These are phyloP conservation scores for Drosophila sturtevanti DNA, from an alignment of 1,140 invertebrate species.

Conservation along the genomic window DNA sequence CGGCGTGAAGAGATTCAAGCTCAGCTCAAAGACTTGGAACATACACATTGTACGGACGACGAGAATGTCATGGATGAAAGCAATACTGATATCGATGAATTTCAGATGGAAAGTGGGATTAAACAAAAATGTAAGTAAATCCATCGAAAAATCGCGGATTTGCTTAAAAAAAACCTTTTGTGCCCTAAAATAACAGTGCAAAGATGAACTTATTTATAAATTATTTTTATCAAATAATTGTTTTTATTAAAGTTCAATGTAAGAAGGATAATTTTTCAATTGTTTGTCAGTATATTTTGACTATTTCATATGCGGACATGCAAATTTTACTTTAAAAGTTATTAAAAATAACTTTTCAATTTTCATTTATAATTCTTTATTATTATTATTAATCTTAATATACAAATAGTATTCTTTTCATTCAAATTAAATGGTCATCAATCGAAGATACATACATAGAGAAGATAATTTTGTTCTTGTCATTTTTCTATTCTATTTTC, in stretches of 20 bases:
- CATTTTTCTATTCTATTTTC: neutral
- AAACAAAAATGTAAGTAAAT: constrained; percentile 17
- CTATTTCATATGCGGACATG: too few relatives aligned
- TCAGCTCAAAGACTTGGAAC: constrained; percentile 58
- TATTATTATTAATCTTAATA: too few relatives aligned
- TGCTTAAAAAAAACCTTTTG: neutral
- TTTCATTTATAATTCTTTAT: too few relatives aligned
- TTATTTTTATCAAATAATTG: neutral
- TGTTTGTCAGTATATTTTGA: too few relatives aligned
- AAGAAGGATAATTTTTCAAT: neutral
- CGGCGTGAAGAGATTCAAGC: constrained; percentile 52
- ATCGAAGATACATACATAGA: neutral
- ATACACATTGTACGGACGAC: constrained; percentile 48
- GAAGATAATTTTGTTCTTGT: neutral
- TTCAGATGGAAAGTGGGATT: constrained; percentile 2
- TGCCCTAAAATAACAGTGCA: neutral
- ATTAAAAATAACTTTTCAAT: too few relatives aligned
- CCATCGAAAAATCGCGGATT: neutral
- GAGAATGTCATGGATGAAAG: constrained; percentile 47
- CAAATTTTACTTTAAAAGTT: too few relatives aligned
- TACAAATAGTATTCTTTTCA: neutral
- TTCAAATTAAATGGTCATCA: neutral
- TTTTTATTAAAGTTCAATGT: neutral
- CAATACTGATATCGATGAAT: constrained; percentile 1
- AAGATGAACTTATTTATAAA: neutral